Evolutionary conservation across 1,140 invertebrate species (phyloP).

Genomic region (Hylaeus volcanicus): DNA sequence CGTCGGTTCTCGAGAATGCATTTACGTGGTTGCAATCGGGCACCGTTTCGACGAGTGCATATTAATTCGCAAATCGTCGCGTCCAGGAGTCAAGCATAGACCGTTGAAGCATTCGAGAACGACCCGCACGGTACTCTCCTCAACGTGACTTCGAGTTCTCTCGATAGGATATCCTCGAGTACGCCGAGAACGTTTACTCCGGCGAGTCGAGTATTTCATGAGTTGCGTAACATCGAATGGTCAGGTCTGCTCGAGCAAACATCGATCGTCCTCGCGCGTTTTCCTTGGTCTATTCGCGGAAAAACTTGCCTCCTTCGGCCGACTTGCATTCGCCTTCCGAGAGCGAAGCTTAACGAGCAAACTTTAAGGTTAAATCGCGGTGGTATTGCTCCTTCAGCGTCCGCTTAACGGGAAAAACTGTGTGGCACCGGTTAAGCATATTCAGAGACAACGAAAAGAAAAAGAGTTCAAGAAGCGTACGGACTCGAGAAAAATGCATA

Average conservation of each 20-base stretch:
- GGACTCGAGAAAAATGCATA: too few species aligned
- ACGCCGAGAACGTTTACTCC: slow-evolving; percentile 44
- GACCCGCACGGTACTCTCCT: slow-evolving; percentile 53
- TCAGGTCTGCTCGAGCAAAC: slow-evolving; percentile 9
- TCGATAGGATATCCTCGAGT: slow-evolving; percentile 50
- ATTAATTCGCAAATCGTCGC: slow-evolving; percentile 67
- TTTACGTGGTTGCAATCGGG: slow-evolving; percentile 58
- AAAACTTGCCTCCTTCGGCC: neutral
- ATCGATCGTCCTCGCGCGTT: slow-evolving; percentile 48
- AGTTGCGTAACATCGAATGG: slow-evolving; percentile 25
- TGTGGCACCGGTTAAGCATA: neutral
- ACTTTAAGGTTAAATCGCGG: slow-evolving; percentile 45
- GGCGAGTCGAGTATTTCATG: slow-evolving; percentile 7
- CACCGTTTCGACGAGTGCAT: slow-evolving; percentile 47
- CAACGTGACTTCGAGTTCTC: slow-evolving; percentile 56
- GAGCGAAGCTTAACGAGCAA: slow-evolving; percentile 53
- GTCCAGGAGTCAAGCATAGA: slow-evolving; percentile 42
- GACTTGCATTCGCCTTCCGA: neutral
- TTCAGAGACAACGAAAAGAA: neutral
- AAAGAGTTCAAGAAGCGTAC: neutral
- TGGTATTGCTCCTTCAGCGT: slow-evolving; percentile 35
- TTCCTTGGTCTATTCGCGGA: slow-evolving; percentile 9
- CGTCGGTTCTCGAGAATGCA: slow-evolving; percentile 59
- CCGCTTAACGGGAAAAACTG: slow-evolving; percentile 20
- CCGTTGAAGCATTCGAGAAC: slow-evolving; percentile 65